Conservation (phyloP, 2,797 vertebrate genomes). For the Philypnodon macrostomus region DNA sequence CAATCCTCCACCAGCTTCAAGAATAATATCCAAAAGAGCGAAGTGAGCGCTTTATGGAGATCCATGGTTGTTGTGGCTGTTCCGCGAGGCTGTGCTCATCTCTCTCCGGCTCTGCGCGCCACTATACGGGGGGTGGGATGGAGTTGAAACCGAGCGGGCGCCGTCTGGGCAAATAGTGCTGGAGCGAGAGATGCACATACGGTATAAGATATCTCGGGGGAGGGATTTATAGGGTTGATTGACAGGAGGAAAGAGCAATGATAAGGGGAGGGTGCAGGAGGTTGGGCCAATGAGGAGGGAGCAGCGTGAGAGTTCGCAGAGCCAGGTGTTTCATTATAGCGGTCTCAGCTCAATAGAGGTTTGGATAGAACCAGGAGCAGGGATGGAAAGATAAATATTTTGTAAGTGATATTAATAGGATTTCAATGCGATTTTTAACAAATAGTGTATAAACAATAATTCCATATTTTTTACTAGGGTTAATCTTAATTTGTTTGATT, state of each 20-base stretch:
- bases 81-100: slow-evolving; percentile 76
- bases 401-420: too few species aligned
- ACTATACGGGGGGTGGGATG: slow-evolving; percentile 51
- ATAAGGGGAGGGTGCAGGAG: slow-evolving; percentile 25
- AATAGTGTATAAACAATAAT: too few species aligned
- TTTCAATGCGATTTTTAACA: too few species aligned
- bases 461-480: too few species aligned
- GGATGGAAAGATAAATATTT: too few species aligned
- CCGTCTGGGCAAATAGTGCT: slow-evolving; percentile 60
- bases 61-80: slow-evolving; percentile 75
- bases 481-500: too few species aligned
- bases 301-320: slow-evolving; percentile 26
- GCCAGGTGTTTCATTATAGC: slow-evolving; percentile 50
- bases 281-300: slow-evolving; percentile 55
- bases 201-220: slow-evolving; percentile 73
- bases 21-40: slow-evolving; percentile 77
- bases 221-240: slow-evolving; percentile 56
- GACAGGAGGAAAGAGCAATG: slow-evolving; percentile 62
- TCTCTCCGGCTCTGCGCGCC: slow-evolving; percentile 69
- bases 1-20: slow-evolving; percentile 50
- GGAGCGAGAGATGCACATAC: slow-evolving; percentile 21
- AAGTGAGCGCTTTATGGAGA: slow-evolving; percentile 65
- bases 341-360: not conserved
- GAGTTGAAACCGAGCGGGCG: slow-evolving; percentile 21
- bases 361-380: not conserved